Base-by-base conservation (phyloP, 2,797 vertebrate genomes). In the Megaceryle alcyon region DNA sequence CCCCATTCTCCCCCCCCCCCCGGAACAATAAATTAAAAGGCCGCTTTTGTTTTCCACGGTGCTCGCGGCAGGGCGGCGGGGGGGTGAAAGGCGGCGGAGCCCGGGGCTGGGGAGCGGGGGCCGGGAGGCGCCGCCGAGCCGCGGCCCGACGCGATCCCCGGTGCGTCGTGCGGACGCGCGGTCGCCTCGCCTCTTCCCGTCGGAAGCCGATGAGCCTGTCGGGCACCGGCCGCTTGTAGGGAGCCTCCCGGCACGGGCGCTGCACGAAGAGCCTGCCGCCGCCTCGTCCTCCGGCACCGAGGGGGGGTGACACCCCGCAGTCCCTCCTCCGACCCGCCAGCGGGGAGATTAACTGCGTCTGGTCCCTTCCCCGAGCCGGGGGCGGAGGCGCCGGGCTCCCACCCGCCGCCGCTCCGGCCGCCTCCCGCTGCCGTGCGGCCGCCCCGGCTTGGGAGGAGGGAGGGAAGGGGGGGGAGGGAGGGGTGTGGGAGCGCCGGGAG, bases 11-110 rank as follows among this genome's bases (percentile, higher is more conserved):
- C 16, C 10, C 20, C 10, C 59, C 71, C 81, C 73, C 88, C 73
- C 75, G 75, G 95, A 95, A 97, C 96, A 97, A 97, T 95, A 96
- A 96, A 94, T 97, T 97, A 98, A 97, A 98, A 98, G 97, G 96
- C 97, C 64, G 95, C 98, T 97, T 94, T 98, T 98, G 97, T 98
- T 97, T 96, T 95, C 94, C 95, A 65, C 95, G 96, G 97, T 95
- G 96, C 97, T 94, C 56, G 89, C 92, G 86, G 89, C 82, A 90
- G 93, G 82, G 89, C 93, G 95, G 65, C 83, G 92, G 92, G 46
- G 46, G 46, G 83, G 92, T 35, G 93, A 91, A 77, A 88, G 96
- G 94, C 92, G 82, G 82, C 41, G 71, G 84, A 68, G 72, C 53
- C 80, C 57, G 53, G 71, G 53, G 82, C 33, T n/a, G 54, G 65